phyloP scores from a whole-genome alignment of 2,113 vertebrate genomes.

The Serilophus lunatus region DNA sequence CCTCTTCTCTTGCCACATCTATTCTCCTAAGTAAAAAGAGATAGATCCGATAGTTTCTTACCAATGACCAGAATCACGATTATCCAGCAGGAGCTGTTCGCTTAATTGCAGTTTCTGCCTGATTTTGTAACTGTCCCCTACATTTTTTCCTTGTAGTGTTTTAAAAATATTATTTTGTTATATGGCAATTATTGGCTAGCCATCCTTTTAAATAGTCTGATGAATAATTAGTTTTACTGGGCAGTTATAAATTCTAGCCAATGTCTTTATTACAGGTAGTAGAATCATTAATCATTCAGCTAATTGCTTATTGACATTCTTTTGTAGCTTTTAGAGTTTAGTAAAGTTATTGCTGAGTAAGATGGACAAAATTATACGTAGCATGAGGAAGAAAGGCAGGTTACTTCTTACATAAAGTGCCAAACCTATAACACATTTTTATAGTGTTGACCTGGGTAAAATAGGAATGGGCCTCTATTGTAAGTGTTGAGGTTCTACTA shows the following conservation, averaged over 20 bases:
- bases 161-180: background rate
- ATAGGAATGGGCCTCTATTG: background rate
- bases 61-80: background rate
- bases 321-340: constrained; percentile 27
- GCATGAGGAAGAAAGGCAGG: background rate
- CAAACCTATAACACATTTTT: background rate
- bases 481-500: background rate
- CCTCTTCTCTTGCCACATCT: background rate
- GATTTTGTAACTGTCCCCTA: background rate
- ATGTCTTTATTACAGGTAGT: constrained; percentile 37
- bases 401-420: background rate
- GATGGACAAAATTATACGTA: background rate
- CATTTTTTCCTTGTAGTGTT: background rate
- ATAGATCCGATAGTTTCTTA: background rate
- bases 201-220: constrained; percentile 14
- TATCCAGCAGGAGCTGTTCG: background rate
- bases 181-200: constrained; percentile 22
- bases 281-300: constrained; percentile 57
- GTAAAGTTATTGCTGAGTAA: constrained; percentile 14
- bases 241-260: constrained; percentile 34
- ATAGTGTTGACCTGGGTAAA: background rate
- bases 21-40: background rate
- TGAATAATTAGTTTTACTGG: constrained; percentile 41
- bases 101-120: background rate
- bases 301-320: constrained; percentile 59